These are phyloP conservation scores for Thymallus thymallus DNA, from an alignment of 2,113 vertebrate species.

Conservation along the genomic window DNA sequence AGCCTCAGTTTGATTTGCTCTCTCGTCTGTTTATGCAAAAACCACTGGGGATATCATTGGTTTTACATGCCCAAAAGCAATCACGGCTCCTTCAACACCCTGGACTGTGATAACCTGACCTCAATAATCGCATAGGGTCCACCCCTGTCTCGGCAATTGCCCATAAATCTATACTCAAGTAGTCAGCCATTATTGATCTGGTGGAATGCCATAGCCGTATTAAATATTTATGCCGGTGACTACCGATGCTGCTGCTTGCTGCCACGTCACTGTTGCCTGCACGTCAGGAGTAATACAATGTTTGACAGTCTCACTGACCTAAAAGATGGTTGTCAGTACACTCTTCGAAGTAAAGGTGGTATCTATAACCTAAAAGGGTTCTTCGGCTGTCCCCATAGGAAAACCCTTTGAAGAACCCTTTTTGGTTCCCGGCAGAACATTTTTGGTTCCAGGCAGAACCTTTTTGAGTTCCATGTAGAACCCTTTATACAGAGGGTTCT, in stretches of 20 bases:
- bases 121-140: constrained; percentile 14
- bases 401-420: no score
- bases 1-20: constrained; percentile 27
- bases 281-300: neutral
- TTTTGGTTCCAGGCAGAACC: no score
- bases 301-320: neutral
- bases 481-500: no score
- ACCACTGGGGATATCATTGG: neutral
- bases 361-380: no score
- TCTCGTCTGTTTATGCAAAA: constrained; percentile 43
- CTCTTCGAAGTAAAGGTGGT: no score
- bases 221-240: constrained; percentile 43
- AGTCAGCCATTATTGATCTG: constrained; percentile 34
- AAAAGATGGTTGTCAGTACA: neutral
- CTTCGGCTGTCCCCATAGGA: no score
- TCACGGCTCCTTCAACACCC: neutral
- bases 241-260: neutral
- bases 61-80: constrained; percentile 30
- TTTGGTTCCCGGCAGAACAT: no score
- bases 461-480: no score
- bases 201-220: constrained; percentile 31
- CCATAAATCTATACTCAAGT: constrained; percentile 29
- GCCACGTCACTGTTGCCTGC: neutral
- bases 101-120: constrained; percentile 15
- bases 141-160: neutral